These are phyloP conservation scores for Leucophenga maculata DNA, from an alignment of 2,888 invertebrate species.

Conservation along the genomic window DNA sequence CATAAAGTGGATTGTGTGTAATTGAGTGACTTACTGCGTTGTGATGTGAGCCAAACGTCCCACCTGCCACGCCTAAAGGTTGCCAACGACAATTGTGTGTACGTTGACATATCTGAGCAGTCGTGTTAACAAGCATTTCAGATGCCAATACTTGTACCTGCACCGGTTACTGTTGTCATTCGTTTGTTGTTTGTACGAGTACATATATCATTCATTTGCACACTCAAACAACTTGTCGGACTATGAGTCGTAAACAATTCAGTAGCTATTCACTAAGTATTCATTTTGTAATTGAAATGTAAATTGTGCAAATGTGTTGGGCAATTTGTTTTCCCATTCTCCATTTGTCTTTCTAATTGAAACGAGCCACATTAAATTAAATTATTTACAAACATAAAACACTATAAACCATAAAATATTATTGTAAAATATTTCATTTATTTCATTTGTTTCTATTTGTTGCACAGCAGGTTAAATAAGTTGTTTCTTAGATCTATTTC, in stretches of 20 bases:
- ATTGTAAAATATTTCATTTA: no score
- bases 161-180: slow-evolving; percentile 57
- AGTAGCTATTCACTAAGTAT: slow-evolving; percentile 16
- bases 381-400: no score
- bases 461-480: no score
- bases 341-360: no score
- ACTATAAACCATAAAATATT: no score
- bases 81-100: no score
- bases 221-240: background rate
- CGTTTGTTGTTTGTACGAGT: slow-evolving; percentile 17
- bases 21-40: background rate
- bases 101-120: background rate
- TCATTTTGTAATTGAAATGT: slow-evolving; percentile 46
- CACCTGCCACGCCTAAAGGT: no score
- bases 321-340: slow-evolving; percentile 16
- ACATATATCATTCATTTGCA: slow-evolving; percentile 3
- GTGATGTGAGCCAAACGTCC: no score
- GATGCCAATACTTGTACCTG: background rate
- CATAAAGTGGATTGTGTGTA: background rate
- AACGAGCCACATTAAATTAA: no score
- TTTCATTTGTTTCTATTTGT: no score
- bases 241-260: no score
- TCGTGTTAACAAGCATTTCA: slow-evolving; percentile 20
- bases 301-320: slow-evolving; percentile 36
- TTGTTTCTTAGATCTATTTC: no score